Evolutionary conservation across 2,797 vertebrate species (phyloP).

Genomic region (Telmatherina bonti): DNA sequence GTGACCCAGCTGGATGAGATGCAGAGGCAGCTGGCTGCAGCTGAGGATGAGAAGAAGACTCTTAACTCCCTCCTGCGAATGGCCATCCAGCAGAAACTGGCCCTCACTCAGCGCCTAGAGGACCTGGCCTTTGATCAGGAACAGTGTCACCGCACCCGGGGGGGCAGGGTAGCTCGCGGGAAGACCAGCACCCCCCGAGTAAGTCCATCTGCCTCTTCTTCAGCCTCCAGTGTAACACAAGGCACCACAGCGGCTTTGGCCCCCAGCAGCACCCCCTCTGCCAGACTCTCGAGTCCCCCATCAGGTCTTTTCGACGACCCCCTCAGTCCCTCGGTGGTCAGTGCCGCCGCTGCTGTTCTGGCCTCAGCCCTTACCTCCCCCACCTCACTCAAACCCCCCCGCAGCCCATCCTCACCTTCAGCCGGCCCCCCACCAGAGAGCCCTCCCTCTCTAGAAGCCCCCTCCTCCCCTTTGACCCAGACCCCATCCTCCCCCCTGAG

Average conservation of each 20-base stretch:
- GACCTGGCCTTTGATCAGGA: conserved; percentile 98
- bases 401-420: conserved; percentile 40
- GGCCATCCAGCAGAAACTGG: too few species aligned
- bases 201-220: conserved; percentile 83
- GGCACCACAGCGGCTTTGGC: conserved; percentile 39
- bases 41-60: conserved; percentile 99
- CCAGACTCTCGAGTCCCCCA: conserved; percentile 46
- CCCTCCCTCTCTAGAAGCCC: conserved; percentile 75
- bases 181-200: conserved; percentile 94
- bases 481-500: conserved; percentile 66
- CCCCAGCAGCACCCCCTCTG: conserved; percentile 30
- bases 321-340: conserved; percentile 35
- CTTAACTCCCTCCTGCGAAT: conserved; percentile 95
- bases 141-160: conserved; percentile 89
- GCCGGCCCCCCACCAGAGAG: conserved; percentile 53
- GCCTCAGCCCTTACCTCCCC: conserved; percentile 57
- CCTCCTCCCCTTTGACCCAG: conserved; percentile 55
- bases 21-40: conserved; percentile 96
- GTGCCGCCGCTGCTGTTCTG: conserved; percentile 36
- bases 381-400: conserved; percentile 26
- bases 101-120: conserved; percentile 96
- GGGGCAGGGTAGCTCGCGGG: conserved; percentile 85
- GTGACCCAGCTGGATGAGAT: conserved; percentile 96
- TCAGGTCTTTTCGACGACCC: conserved; percentile 35
- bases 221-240: conserved; percentile 28